Base-by-base conservation (phyloP, 2,797 vertebrate species). In the Chelon labrosus region DNA sequence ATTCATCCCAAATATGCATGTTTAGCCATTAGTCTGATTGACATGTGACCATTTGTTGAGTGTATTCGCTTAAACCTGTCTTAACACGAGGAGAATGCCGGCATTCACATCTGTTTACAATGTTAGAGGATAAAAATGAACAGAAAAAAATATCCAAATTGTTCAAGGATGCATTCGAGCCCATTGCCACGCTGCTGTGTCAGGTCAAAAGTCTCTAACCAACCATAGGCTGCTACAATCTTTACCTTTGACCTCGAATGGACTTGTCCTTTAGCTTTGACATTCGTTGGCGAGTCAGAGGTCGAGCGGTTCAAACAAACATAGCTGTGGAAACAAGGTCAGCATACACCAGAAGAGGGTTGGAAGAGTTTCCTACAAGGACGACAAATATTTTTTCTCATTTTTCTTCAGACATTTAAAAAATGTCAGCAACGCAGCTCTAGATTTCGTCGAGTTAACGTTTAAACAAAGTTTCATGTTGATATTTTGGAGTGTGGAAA, bases 221-320 rank as follows among this genome's bases (percentile, higher is more conserved):
- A 52, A 67, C 8, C 41, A 67, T 41, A 19, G n/a, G 16, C 59
- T 35, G 41, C 35, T 73, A 22, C n/a, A 25, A 50, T 63, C 13
- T 65, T 10, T 55, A 46, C 52, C 67, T 55, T 42, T 82, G 72
- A 85, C 72, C 78, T 76, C 42, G 66, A 63, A 85, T 74, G 50
- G 37, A 35, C 71, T 70, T 72, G 55, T 65, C 64, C 62, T 77
- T 65, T 71, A 38, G 59, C 35, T 51, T 69, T 82, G 54, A 68
- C 60, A 50, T 72, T 58, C 52, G 7, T 13, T 20, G 65, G 16
- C 58, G 13, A 72, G 53, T n/a, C 42, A 39, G 46, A 65, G 67
- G 71, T 83, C 70, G 83, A 41, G 49, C 42, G 39, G 71, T 72
- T 87, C 53, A 87, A 63, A 47, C 16, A 53, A 72, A 37, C 62